phyloP scores from a whole-genome alignment of 2,888 invertebrate genomes.

The Habroteleia sp. region DNA sequence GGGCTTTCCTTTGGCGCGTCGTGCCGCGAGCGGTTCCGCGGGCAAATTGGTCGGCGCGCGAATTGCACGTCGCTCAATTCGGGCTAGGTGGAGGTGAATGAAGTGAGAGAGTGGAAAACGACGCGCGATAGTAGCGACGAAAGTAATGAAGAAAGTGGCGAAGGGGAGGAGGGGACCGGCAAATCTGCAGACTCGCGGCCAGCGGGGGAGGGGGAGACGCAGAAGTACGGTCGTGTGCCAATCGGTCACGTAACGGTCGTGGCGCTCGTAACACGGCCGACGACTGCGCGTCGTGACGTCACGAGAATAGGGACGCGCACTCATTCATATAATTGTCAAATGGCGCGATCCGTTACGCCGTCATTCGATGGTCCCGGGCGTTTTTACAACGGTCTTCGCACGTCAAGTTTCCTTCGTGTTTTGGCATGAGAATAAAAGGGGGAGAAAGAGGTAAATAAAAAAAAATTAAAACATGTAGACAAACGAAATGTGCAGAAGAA shows the following conservation, averaged over 20 bases:
- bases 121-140: slow-evolving; percentile 5
- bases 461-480: too few species aligned
- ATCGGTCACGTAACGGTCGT: slow-evolving; percentile 80
- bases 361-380: slow-evolving; percentile 9
- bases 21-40: too few species aligned
- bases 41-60: slow-evolving; percentile 26
- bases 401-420: too few species aligned
- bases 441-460: too few species aligned
- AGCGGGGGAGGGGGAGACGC: slow-evolving; percentile 10
- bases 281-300: slow-evolving; percentile 65
- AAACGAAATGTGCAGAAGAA: too few species aligned
- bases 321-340: slow-evolving; percentile 62
- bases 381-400: slow-evolving; percentile 12
- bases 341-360: slow-evolving; percentile 40
- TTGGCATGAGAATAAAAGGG: too few species aligned
- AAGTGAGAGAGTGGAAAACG: slow-evolving; percentile 54
- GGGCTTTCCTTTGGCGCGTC: too few species aligned
- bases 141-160: slow-evolving; percentile 37
- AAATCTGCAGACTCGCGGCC: slow-evolving; percentile 56
- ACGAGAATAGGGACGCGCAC: slow-evolving; percentile 57
- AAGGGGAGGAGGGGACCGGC: slow-evolving; percentile 39
- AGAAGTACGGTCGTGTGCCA: slow-evolving; percentile 75
- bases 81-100: slow-evolving; percentile 56
- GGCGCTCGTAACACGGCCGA: slow-evolving; percentile 75
- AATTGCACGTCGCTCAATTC: slow-evolving; percentile 35